Conservation (phyloP, 2,888 invertebrate genomes). For the Coleophora flavipennella region DNA sequence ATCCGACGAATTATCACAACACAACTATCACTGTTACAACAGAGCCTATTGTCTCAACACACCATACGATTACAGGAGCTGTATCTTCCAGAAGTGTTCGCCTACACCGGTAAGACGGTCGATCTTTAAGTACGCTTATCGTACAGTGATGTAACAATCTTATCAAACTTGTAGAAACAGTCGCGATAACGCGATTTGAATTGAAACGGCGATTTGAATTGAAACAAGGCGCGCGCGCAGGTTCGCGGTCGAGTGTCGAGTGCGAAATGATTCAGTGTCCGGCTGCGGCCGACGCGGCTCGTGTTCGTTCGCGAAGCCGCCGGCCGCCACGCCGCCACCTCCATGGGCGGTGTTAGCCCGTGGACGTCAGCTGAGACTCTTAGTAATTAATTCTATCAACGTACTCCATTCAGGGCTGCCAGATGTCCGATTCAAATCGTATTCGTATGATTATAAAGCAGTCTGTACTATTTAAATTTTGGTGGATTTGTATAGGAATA, state of each 20-base stretch:
- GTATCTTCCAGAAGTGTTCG: slow-evolving; percentile 33
- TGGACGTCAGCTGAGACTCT: slow-evolving; percentile 1
- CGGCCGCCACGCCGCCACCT: too few species aligned
- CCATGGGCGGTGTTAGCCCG: too few species aligned
- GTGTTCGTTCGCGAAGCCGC: too few species aligned
- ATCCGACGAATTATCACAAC: slow-evolving; percentile 38
- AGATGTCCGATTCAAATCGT: too few species aligned
- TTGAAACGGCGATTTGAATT: slow-evolving; percentile 35
- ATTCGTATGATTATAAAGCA: too few species aligned
- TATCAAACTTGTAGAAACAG: slow-evolving; percentile 59
- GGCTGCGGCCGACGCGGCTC: not conserved
- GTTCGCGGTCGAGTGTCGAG: slow-evolving; percentile 43
- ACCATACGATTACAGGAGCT: slow-evolving; percentile 29
- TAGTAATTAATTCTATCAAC: slow-evolving; percentile 52
- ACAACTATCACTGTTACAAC: slow-evolving; percentile 34
- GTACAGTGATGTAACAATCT: slow-evolving; percentile 63
- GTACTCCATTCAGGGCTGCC: slow-evolving; percentile 41
- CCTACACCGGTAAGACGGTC: slow-evolving; percentile 25
- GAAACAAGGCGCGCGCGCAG: slow-evolving; percentile 49
- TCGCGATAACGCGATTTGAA: slow-evolving; percentile 52
- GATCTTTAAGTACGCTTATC: slow-evolving; percentile 58
- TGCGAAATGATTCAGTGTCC: slow-evolving; percentile 42
- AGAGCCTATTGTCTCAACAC: slow-evolving; percentile 34
- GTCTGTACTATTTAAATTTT: too few species aligned
- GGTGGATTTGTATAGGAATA: too few species aligned